Base-by-base conservation (phyloP, 2,888 invertebrate genomes). In the Sthenelais limicola region DNA sequence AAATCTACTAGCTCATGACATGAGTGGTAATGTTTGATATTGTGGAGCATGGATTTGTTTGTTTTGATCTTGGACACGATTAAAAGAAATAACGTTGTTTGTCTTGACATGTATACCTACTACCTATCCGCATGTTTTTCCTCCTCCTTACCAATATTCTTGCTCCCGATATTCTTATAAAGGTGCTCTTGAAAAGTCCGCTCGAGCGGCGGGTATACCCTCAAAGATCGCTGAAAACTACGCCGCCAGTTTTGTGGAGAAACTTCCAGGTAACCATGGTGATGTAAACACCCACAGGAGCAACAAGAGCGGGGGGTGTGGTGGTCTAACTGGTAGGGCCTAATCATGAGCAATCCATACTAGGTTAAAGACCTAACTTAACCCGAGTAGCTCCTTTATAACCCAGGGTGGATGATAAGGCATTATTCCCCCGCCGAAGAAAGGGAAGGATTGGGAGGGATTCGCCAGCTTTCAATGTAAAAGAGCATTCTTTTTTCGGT, bases 181-280 rank as follows among this genome's bases (percentile, higher is more conserved):
- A 86, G 86, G 83, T 84, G 86, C 86, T 52, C 78, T 85, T 74
- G 85, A 84, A 73, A 84, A 84, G 74, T 85, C 84, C 76, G 85
- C 84, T 26, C 76, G 85, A 56, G 83, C 83, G 15, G 85, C 83
- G 7, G 86, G 85, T 15, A 71, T 85, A 15, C 72, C 80, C 38
- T 68, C 81, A 9, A 73, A 72, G 48, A 72, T 75, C 18, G 85
- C 85, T 26, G 84, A 85, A 70, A 79, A 80, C 68, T 85, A 85
- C 77, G 85, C 85, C 21, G 73, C 77, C 0, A 77, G 79, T 35
- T 71, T 81, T 32, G 67, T 79, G 26, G 74, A 76, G 28, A 73
- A 74, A 21, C 71, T 80, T 0, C 77, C 79, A 83, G 83, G 80
- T 79, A 78, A 76, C 54, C 30, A 43, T 52, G 70, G 70, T n/a